Base-by-base conservation (phyloP, 2,888 invertebrate species). In the Linnaemya tessellans region DNA sequence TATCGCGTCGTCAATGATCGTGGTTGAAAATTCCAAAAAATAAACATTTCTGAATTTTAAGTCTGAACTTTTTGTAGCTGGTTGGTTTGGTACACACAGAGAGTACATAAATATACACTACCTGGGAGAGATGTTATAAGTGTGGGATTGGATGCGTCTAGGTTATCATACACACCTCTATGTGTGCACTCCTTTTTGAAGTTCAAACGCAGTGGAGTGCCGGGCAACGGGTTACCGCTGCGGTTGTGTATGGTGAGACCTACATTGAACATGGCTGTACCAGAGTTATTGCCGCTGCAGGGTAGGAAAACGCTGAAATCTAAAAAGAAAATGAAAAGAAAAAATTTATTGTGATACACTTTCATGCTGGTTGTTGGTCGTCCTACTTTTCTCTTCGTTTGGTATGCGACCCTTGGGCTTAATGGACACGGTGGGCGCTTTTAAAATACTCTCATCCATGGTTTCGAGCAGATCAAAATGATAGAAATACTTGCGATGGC, bases 131-230 rank as follows among this genome's bases (percentile, higher is more conserved):
- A 90, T 91, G 91, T 91, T 90, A 92, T 90, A 90, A 91, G 90
- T 91, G 91, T 91, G 90, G 92, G 90, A 90, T 91, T 91, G 92
- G 92, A 91, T 91, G 92, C 91, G 91, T 91, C 91, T 89, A 90
- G 86, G 90, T 89, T 92, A 91, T 94, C 94, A 94, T 94, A 95
- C 95, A 95, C 95, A 97, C 97, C 97, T 95, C 97, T 96, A 94
- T 96, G 96, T 93, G 97, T 96, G 94, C 98, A 98, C 94, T 98
- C 97, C 95, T 98, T 98, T 93, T 97, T 95, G 92, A 98, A 94
- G 93, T 96, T 96, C 91, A 98, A 94, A 90, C 97, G 94, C 89
- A 98, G 93, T 84, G 98, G 98, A 90, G 97, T 98, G 90, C 97
- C 97, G 91, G 96, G 96, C 89, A 98, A 93, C 87, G 97, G 95